Percentiles rank a stretch among this genome's conserved stretches.
Evolutionary conservation across 1,140 invertebrate species (phyloP).

Genomic region (Hyposmocoma kahamanoa): DNA sequence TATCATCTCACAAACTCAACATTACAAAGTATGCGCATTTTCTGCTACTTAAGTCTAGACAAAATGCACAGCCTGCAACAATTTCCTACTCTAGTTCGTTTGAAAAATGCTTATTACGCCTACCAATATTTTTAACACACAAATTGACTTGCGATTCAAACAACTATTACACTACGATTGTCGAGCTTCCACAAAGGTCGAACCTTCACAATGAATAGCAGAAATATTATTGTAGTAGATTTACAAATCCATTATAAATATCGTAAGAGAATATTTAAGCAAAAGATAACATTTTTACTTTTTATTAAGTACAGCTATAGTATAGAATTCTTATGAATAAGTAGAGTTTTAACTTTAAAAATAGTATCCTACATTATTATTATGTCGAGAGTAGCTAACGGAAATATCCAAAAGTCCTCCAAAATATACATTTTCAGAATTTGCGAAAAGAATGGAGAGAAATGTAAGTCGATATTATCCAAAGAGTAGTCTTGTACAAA

Average conservation of each 20-base stretch:
- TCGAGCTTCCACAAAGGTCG: slow-evolving; percentile 12
- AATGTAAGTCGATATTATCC: slow-evolving; percentile 18
- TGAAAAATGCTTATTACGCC: slow-evolving; percentile 30
- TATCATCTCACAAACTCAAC: too few relatives aligned
- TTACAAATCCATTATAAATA: slow-evolving; percentile 28
- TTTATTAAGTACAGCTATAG: too few relatives aligned
- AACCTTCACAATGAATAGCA: slow-evolving; percentile 20
- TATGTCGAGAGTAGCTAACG: slow-evolving; percentile 38
- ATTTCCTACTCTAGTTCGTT: slow-evolving; percentile 41
- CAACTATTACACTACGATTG: slow-evolving; percentile 9
- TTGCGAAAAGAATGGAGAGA: slow-evolving; percentile 27
- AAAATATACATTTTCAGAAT: slow-evolving; percentile 37
- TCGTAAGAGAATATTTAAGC: too few relatives aligned
- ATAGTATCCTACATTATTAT: slow-evolving; percentile 7
- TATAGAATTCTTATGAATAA: slow-evolving; percentile 12
- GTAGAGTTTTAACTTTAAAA: slow-evolving; percentile 23
- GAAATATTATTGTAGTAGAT: slow-evolving; percentile 13
- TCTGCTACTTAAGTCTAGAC: slow-evolving; percentile 47
- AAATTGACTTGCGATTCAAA: slow-evolving; percentile 41
- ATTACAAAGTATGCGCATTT: neutral
- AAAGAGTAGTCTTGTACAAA: slow-evolving; percentile 21
- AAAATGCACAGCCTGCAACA: slow-evolving; percentile 62
- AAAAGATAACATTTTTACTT: too few relatives aligned
- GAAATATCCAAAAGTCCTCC: slow-evolving; percentile 47
- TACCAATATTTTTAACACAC: slow-evolving; percentile 35